Evolutionary conservation across 2,797 vertebrate species (phyloP).

Genomic region (Gymnocypris eckloni): DNA sequence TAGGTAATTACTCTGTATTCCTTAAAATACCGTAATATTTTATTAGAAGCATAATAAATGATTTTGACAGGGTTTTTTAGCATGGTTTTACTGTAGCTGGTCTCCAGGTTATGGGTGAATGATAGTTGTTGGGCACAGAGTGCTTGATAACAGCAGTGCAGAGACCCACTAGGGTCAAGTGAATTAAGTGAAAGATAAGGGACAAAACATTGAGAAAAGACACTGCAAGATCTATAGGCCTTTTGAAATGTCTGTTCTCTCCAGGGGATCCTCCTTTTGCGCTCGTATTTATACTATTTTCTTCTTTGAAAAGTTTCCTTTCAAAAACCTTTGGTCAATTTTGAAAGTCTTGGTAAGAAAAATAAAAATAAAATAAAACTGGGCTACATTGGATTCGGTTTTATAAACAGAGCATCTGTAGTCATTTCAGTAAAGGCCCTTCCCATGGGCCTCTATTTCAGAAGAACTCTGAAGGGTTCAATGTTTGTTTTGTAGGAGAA

Average conservation of each 20-base stretch:
- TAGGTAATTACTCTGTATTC: too few relatives aligned
- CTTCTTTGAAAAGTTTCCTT: conserved; percentile 35
- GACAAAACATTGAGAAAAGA: conserved; percentile 34
- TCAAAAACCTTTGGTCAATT: conserved; percentile 39
- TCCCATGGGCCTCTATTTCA: conserved; percentile 50
- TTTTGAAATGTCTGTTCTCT: conserved; percentile 34
- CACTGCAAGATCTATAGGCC: conserved; percentile 10
- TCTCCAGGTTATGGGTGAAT: conserved; percentile 1
- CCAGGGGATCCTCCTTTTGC: conserved; percentile 28
- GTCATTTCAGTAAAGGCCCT: conserved; percentile 45
- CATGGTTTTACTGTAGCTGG: not conserved
- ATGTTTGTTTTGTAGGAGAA: conserved; percentile 58
- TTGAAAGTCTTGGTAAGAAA: conserved; percentile 29
- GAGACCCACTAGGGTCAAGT: not conserved
- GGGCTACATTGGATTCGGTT: conserved; percentile 18
- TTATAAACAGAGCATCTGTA: conserved; percentile 50
- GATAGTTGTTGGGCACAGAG: not conserved
- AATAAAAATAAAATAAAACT: not conserved
- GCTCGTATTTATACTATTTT: conserved; percentile 22
- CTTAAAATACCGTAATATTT: not conserved
- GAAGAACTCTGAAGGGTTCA: conserved; percentile 45
- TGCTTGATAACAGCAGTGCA: not conserved
- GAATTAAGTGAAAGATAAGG: conserved; percentile 23
- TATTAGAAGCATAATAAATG: not conserved
- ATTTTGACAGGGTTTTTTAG: not conserved